Conservation (phyloP, 2,797 vertebrate species). For the Choloepus didactylus region DNA sequence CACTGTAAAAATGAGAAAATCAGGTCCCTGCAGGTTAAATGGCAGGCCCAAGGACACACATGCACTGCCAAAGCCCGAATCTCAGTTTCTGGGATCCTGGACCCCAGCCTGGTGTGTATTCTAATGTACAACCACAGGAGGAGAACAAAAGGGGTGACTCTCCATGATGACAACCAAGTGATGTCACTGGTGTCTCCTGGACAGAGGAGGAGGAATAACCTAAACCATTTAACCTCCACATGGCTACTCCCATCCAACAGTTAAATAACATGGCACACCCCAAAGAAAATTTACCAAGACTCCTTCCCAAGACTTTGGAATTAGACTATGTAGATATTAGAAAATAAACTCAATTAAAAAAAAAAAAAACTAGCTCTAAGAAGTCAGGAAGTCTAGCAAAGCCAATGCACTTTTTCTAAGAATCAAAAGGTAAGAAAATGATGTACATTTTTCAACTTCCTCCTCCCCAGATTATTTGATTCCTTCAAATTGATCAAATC, state of each 20-base stretch:
- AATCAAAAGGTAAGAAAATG: neutral
- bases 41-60: neutral
- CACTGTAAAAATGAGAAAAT: conserved; percentile 57
- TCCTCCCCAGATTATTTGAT: neutral
- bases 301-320: neutral
- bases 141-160: neutral
- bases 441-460: neutral
- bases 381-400: neutral
- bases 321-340: neutral
- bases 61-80: neutral
- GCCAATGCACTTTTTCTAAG: neutral
- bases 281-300: neutral
- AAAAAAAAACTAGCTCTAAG: neutral
- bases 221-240: neutral
- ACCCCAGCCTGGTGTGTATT: neutral
- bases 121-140: neutral
- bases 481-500: neutral
- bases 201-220: neutral
- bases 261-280: neutral
- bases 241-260: neutral
- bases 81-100: neutral
- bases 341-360: neutral
- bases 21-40: neutral
- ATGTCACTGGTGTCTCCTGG: neutral
- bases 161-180: neutral